Percentiles rank a stretch among this genome's conserved stretches.
phyloP scores from a whole-genome alignment of 2,797 vertebrate genomes.

The Falco novaeseelandiae region DNA sequence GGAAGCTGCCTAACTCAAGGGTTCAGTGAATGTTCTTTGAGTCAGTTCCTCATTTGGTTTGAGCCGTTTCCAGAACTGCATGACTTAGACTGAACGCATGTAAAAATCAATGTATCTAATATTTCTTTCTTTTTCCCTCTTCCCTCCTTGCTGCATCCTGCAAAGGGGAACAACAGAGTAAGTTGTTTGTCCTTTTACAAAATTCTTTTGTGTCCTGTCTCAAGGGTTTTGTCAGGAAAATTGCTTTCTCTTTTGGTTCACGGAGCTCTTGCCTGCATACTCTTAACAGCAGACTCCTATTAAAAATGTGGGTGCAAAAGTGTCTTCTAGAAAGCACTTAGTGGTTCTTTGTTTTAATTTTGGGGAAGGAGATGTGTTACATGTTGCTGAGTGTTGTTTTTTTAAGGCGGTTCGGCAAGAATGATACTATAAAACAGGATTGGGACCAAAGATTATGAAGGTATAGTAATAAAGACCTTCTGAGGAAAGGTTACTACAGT shows the following conservation, averaged over 20 bases:
- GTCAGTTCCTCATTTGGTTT: constrained; percentile 39
- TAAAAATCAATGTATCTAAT: constrained; percentile 67
- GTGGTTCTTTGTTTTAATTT: constrained; percentile 35
- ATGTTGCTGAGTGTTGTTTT: background rate
- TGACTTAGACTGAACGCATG: background rate
- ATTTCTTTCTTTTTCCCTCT: background rate
- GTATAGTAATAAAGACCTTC: constrained; percentile 60
- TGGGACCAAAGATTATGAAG: constrained; percentile 42
- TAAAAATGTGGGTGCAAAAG: background rate
- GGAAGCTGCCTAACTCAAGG: background rate
- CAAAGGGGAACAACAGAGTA: constrained; percentile 81
- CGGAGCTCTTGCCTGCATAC: background rate
- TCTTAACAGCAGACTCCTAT: background rate
- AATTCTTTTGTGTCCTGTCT: background rate
- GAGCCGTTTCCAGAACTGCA: constrained; percentile 25
- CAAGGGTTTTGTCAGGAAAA: background rate
- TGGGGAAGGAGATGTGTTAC: background rate
- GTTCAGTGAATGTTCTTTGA: constrained; percentile 1
- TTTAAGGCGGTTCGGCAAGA: constrained; percentile 12
- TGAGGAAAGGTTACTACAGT: constrained; percentile 37
- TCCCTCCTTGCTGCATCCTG: constrained; percentile 58
- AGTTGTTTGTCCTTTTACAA: constrained; percentile 58
- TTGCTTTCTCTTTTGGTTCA: background rate
- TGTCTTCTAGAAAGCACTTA: background rate
- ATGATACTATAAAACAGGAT: background rate